phyloP scores from a whole-genome alignment of 35 echinoderm and acorn worm species.

The Eucidaris tribuloides region DNA sequence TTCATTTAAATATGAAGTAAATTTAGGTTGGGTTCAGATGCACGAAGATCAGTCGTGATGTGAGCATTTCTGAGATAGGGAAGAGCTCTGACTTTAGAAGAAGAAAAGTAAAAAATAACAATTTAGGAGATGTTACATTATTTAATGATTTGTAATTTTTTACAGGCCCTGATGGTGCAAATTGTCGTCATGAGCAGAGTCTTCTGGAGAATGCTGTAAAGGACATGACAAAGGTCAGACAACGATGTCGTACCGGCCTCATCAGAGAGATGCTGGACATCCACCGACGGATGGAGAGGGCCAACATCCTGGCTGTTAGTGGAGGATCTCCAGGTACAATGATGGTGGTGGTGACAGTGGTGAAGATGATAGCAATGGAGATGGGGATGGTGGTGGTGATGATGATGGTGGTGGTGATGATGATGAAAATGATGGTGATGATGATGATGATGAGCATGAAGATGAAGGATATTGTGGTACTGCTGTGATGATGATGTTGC shows the following conservation, averaged over 20 bases:
- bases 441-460: neutral
- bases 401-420: neutral
- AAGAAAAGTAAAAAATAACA: no score
- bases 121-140: no score
- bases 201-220: constrained; percentile 72
- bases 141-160: no score
- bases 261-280: constrained; percentile 62
- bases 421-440: constrained; percentile 5
- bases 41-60: no score
- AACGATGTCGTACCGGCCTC: constrained; percentile 34
- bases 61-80: no score
- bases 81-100: no score
- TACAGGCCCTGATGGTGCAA: constrained; percentile 77
- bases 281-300: constrained; percentile 67
- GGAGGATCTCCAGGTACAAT: constrained; percentile 79
- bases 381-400: neutral
- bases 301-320: constrained; percentile 68
- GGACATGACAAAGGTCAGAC: constrained; percentile 58
- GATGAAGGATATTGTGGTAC: neutral
- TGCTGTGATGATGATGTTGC: neutral
- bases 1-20: no score
- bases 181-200: constrained; percentile 90
- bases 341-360: neutral
- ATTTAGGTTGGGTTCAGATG: no score
- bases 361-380: no score